Base-by-base conservation (phyloP, 2,113 vertebrate species). In the Halichoeres trimaculatus region DNA sequence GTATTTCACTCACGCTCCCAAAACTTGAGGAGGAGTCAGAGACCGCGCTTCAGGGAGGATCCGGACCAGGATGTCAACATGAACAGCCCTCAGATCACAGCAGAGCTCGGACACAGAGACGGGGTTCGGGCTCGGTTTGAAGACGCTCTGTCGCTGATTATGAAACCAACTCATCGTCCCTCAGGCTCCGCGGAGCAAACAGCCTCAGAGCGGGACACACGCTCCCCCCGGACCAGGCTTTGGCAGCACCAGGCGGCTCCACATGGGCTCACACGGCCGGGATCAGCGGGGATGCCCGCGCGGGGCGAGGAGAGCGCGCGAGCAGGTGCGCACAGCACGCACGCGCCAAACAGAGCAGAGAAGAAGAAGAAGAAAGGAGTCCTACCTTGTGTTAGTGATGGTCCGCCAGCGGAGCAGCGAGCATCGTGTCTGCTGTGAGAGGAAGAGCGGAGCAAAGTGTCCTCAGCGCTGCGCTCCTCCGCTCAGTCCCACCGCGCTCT, bases 1-100 rank as follows among this genome's bases (percentile, higher is more conserved):
- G 57, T 11, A 86, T 90, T 86, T 85, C 74, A 81, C 81, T 74
- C 86, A 81, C 76, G 86, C 74, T 12, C 50, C 1, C 5, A n/a
- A 52, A 90, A 88, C 73, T 84, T 89, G 23, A 59, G 11, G 22
- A 13, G 57, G 41, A 56, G 53, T 34, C 20, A 1, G 52, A 41
- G 38, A 30, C 30, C 30, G 7, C 0, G 58, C 57, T 40, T 10
- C 23, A 4, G 30, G 58, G 48, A 3, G 2, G 36, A n/a, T n/a
- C n/a, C n/a, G n/a, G n/a, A n/a, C n/a, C n/a, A n/a, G n/a, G n/a
- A n/a, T n/a, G n/a, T n/a, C n/a, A n/a, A n/a, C n/a, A 30, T 30
- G 6, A 30, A 30, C 30, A 30, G 6, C 6, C 30, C 30, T 30
- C 30, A 30, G 3, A 30, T 30, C 6, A 30, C 30, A 30, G 30